Evolutionary conservation across 2,113 vertebrate species (phyloP).

Genomic region (Opisthocomus hoazin): DNA sequence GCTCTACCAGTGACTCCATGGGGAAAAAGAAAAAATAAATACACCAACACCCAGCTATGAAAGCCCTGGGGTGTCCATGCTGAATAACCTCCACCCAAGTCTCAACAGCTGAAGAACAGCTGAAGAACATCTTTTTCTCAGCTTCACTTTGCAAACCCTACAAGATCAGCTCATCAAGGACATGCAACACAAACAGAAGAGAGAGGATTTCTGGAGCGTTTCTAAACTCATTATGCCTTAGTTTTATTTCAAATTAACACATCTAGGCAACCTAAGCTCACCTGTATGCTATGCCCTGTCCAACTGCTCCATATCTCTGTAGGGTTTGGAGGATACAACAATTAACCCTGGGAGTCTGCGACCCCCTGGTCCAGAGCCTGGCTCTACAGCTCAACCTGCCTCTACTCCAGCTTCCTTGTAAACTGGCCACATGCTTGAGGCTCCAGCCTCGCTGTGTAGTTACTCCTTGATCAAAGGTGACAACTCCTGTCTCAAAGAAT

Average conservation of each 20-base stretch:
- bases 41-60: background rate
- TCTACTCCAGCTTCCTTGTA: background rate
- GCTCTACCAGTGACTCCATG: background rate
- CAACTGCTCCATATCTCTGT: background rate
- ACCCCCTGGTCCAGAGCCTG: background rate
- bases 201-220: background rate
- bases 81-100: background rate
- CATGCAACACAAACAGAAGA: background rate
- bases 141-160: background rate
- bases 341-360: background rate
- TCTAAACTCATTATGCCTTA: background rate
- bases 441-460: background rate
- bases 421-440: fast-evolving
- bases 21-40: background rate
- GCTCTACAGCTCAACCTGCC: background rate
- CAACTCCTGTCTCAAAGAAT: background rate
- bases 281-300: background rate
- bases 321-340: background rate
- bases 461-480: background rate
- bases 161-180: background rate
- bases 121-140: background rate
- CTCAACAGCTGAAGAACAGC: background rate
- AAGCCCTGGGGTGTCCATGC: background rate
- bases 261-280: background rate
- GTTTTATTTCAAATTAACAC: background rate